Percentiles rank a stretch among this genome's conserved stretches.
These are phyloP conservation scores for Mormyrus hasselquistii DNA, from an alignment of 2,797 vertebrate species.

Conservation along the genomic window DNA sequence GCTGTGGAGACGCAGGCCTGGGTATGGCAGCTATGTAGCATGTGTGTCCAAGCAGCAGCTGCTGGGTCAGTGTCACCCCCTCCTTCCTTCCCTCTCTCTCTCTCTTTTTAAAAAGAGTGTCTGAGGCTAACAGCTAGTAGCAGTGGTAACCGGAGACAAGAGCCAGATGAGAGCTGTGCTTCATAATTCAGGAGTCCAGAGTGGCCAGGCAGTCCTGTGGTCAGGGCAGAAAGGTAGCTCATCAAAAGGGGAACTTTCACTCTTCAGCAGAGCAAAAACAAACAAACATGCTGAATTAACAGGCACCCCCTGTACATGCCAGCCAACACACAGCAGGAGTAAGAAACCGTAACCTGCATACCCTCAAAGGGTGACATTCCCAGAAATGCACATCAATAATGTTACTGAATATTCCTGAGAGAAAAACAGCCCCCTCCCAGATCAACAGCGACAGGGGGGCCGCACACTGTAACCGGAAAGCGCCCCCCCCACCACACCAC, in stretches of 20 bases:
- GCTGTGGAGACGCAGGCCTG: constrained; percentile 73
- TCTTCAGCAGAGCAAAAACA: constrained; percentile 16
- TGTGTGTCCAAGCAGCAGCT: constrained; percentile 94
- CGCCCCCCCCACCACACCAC: not conserved
- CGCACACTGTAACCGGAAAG: not conserved
- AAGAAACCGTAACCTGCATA: not conserved
- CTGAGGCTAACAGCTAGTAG: constrained; percentile 72
- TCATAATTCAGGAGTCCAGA: constrained; percentile 76
- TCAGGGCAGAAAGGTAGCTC: constrained; percentile 28
- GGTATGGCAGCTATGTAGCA: constrained; percentile 97
- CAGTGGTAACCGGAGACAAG: constrained; percentile 52
- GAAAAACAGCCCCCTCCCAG: not conserved
- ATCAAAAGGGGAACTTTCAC: constrained; percentile 25
- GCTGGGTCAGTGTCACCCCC: constrained; percentile 55
- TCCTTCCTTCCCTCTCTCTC: constrained; percentile 40
- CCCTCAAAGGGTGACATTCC: not conserved
- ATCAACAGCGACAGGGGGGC: not conserved
- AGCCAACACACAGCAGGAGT: not conserved
- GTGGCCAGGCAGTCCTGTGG: constrained; percentile 51
- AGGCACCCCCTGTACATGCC: not conserved
- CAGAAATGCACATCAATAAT: not conserved
- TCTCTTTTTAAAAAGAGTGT: constrained; percentile 42
- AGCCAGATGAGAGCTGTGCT: constrained; percentile 53
- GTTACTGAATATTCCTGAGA: not conserved
- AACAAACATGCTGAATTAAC: not conserved